Percentiles rank a stretch among this genome's conserved stretches.
These are phyloP conservation scores for Ganaspis sp. DNA, from an alignment of 1,140 invertebrate species.

Conservation along the genomic window DNA sequence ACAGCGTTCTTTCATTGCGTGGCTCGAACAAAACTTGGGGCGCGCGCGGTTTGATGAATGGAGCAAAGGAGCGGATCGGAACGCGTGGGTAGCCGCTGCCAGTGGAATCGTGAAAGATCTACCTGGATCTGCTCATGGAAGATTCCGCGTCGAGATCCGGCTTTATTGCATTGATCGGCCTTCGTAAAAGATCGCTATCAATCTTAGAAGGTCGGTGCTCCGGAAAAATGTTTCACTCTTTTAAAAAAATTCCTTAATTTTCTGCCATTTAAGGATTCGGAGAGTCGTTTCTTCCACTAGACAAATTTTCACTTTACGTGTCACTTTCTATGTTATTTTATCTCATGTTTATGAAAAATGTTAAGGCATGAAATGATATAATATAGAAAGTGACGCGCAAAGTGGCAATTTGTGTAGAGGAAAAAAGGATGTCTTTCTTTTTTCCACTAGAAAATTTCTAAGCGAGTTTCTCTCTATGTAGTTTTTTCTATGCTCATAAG, in stretches of 20 bases:
- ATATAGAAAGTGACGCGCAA: too few relatives aligned
- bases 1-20: conserved; percentile 31
- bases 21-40: conserved; percentile 45
- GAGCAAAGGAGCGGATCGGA: conserved; percentile 34
- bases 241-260: neutral
- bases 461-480: too few relatives aligned
- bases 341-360: too few relatives aligned
- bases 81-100: conserved; percentile 50
- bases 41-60: conserved; percentile 56
- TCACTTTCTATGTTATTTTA: too few relatives aligned
- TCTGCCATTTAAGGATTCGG: neutral
- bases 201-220: neutral
- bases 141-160: neutral
- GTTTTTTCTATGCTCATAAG: too few relatives aligned
- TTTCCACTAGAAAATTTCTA: too few relatives aligned
- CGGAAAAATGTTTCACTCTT: neutral
- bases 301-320: too few relatives aligned
- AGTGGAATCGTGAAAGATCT: conserved; percentile 27
- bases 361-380: too few relatives aligned
- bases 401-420: too few relatives aligned
- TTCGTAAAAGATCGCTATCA: conserved; percentile 17
- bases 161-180: conserved; percentile 6
- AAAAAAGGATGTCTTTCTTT: too few relatives aligned
- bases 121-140: neutral
- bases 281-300: too few relatives aligned